These are phyloP conservation scores for Aplidium turbinatum DNA, from an alignment of 23 tunicate genomes.

Conservation along the genomic window DNA sequence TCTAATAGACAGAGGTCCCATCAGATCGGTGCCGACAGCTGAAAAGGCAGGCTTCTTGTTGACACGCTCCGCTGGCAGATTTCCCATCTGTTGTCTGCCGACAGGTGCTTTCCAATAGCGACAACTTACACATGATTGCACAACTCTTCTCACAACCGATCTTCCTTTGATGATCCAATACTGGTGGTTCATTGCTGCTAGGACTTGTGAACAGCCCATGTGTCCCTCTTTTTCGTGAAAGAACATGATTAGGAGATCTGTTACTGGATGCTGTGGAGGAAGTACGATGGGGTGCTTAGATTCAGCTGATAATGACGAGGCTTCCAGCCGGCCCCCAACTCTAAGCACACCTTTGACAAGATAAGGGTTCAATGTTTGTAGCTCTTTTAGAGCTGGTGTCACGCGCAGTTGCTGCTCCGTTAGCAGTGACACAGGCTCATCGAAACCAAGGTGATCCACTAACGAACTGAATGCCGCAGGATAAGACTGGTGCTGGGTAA, in stretches of 20 bases:
- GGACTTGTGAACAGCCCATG: too few relatives aligned
- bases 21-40: too few relatives aligned
- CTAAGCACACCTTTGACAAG: constrained; percentile 1
- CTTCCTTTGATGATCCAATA: too few relatives aligned
- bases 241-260: constrained; percentile 4
- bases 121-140: too few relatives aligned
- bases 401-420: background rate
- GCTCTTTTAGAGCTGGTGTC: background rate
- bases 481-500: background rate
- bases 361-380: constrained; percentile 1
- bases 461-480: background rate
- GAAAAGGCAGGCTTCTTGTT: too few relatives aligned
- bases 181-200: too few relatives aligned
- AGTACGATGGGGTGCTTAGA: background rate
- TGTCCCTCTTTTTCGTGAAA: constrained; percentile 22
- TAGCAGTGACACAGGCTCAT: background rate
- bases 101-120: too few relatives aligned
- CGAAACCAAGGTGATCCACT: background rate
- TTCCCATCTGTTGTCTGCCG: too few relatives aligned
- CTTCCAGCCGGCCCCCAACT: constrained; percentile 15
- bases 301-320: background rate
- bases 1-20: too few relatives aligned
- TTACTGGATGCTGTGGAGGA: constrained; percentile 3
- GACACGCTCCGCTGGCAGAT: too few relatives aligned
- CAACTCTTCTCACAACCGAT: too few relatives aligned